Conservation (phyloP, 1,140 invertebrate genomes). For the Drosophila fuyamai region DNA sequence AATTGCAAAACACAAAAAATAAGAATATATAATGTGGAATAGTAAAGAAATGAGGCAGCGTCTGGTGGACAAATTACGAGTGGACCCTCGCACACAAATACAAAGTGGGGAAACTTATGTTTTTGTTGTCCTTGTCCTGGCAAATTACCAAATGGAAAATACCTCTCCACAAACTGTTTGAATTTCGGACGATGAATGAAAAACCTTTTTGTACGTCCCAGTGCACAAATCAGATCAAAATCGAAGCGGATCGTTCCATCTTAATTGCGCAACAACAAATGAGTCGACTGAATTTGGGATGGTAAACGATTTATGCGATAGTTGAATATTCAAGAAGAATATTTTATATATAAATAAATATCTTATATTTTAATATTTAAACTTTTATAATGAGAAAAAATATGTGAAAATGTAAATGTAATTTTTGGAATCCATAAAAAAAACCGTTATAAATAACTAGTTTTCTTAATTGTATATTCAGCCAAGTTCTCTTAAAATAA, state of each 20-base stretch:
- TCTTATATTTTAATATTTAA: too few species aligned
- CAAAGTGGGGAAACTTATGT: conserved; percentile 55
- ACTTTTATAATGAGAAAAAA: too few species aligned
- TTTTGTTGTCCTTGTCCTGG: conserved; percentile 43
- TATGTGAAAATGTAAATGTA: too few species aligned
- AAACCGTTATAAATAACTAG: too few species aligned
- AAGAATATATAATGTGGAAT: conserved; percentile 37
- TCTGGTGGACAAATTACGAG: conserved; percentile 68
- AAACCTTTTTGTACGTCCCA: conserved; percentile 34
- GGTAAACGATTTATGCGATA: conserved; percentile 1
- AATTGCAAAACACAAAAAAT: conserved; percentile 59
- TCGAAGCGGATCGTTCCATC: conserved; percentile 34
- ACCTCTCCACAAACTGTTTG: conserved; percentile 59
- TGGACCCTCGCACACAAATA: conserved; percentile 31
- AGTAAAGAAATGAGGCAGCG: conserved; percentile 24
- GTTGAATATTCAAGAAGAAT: not conserved
- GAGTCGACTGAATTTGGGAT: conserved; percentile 8
- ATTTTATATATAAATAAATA: too few species aligned
- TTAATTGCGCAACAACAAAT: conserved; percentile 45
- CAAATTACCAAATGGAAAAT: conserved; percentile 71
- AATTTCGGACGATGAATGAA: conserved; percentile 34
- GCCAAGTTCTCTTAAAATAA: too few species aligned
- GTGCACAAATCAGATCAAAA: conserved; percentile 55
- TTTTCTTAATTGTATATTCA: too few species aligned
- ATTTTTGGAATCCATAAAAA: too few species aligned